Evolutionary conservation across 2,888 invertebrate genomes (phyloP).

Genomic region (Holacanthella duospinosa): DNA sequence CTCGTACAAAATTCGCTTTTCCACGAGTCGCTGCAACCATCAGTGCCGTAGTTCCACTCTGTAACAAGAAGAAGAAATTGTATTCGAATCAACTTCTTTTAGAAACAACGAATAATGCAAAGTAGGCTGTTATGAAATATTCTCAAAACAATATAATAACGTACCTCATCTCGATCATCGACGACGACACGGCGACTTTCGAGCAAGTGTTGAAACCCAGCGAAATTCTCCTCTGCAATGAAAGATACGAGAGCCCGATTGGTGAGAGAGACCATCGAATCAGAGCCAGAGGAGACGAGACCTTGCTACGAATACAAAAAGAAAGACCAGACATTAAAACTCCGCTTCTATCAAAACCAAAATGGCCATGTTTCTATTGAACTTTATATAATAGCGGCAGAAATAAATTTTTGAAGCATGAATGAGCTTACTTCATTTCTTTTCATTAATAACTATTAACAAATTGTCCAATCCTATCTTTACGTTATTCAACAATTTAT

Average conservation of each 20-base stretch:
- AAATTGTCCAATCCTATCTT: too few species aligned
- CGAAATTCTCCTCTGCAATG: constrained; percentile 67
- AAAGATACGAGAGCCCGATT: constrained; percentile 42
- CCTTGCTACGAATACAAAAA: too few species aligned
- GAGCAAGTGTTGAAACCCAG: constrained; percentile 67
- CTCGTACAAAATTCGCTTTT: constrained; percentile 66
- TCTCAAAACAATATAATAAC: constrained; percentile 15
- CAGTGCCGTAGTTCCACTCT: constrained; percentile 89
- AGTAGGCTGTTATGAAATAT: too few species aligned
- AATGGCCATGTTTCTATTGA: too few species aligned
- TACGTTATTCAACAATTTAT: too few species aligned
- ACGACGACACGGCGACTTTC: constrained; percentile 67
- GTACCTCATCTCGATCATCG: constrained; percentile 79
- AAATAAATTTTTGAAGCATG: too few species aligned
- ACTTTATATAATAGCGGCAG: too few species aligned
- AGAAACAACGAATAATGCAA: neutral
- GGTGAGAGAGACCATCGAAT: constrained; percentile 34
- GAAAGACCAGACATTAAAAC: too few species aligned
- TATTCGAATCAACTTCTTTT: too few species aligned
- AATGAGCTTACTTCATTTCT: too few species aligned
- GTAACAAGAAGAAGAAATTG: constrained; percentile 15
- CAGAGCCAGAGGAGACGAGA: constrained; percentile 17
- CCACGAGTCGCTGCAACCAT: constrained; percentile 84
- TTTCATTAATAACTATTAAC: too few species aligned
- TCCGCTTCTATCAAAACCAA: too few species aligned